A percentile compares a stretch with the other conserved stretches of the same genome.
phyloP scores from a whole-genome alignment of 35 echinoderm and acorn worm genomes.

The Heliocidaris erythrogramma region DNA sequence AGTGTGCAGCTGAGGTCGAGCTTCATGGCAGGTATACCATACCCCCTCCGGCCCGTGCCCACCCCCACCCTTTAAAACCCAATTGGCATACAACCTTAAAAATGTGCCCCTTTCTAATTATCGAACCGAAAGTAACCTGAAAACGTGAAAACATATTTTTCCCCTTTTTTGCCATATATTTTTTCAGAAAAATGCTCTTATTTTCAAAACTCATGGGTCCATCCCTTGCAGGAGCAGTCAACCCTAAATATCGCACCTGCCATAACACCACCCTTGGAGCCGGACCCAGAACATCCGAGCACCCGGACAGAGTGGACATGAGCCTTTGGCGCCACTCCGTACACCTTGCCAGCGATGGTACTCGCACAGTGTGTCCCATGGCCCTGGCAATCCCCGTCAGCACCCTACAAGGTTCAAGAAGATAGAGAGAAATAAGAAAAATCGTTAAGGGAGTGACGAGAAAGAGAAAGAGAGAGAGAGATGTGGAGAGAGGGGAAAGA shows the following conservation, averaged over 20 bases:
- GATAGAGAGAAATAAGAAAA: background rate
- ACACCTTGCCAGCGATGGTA: constrained; percentile 59
- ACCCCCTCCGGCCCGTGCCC: too few species aligned
- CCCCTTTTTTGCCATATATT: background rate
- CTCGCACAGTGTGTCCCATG: constrained; percentile 92
- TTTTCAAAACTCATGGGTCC: background rate
- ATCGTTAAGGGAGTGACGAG: background rate
- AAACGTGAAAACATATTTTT: background rate
- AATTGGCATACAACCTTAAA: too few species aligned
- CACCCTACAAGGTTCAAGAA: constrained; percentile 51
- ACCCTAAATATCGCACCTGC: constrained; percentile 53
- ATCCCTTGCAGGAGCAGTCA: background rate
- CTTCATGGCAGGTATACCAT: too few species aligned
- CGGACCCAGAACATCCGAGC: constrained; percentile 80
- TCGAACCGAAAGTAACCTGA: background rate
- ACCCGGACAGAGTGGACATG: constrained; percentile 80
- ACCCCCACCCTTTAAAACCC: too few species aligned
- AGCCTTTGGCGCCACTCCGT: constrained; percentile 80
- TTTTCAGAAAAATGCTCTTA: background rate
- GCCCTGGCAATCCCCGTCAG: constrained; percentile 77
- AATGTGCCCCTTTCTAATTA: too few species aligned
- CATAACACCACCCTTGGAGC: constrained; percentile 68
- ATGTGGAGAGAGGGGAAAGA: background rate
- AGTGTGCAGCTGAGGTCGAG: too few species aligned
- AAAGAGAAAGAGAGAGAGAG: background rate